phyloP scores from a whole-genome alignment of 2,888 invertebrate species.

The Drosophila prostipennis region DNA sequence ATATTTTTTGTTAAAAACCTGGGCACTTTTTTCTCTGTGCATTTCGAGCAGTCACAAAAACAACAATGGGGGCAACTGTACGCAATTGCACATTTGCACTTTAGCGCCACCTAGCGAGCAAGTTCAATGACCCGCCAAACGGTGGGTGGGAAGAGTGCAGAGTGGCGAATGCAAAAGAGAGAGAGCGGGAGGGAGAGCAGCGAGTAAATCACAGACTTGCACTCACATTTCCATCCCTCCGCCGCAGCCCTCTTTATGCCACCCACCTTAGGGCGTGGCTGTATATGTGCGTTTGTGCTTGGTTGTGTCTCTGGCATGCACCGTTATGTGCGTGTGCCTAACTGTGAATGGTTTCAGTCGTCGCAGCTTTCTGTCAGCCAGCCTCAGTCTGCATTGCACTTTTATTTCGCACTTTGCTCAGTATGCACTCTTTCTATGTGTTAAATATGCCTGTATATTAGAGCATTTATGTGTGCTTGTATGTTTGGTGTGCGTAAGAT shows the following conservation, averaged over 20 bases:
- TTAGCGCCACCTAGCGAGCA: slow-evolving; percentile 70
- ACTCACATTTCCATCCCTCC: slow-evolving; percentile 48
- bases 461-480: neutral
- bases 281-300: slow-evolving; percentile 8
- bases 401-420: slow-evolving; percentile 20
- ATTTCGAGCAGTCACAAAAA: slow-evolving; percentile 26
- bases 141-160: slow-evolving; percentile 16
- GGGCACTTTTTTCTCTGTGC: slow-evolving; percentile 23
- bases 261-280: slow-evolving; percentile 34
- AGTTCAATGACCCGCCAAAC: slow-evolving; percentile 71
- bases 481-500: slow-evolving; percentile 26
- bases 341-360: slow-evolving; percentile 69
- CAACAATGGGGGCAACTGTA: slow-evolving; percentile 49
- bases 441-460: neutral
- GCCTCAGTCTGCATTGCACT: slow-evolving; percentile 16
- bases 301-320: slow-evolving; percentile 27
- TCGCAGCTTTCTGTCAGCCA: slow-evolving; percentile 31
- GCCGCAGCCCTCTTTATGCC: slow-evolving; percentile 9
- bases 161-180: slow-evolving; percentile 13
- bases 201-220: slow-evolving; percentile 77
- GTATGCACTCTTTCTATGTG: neutral
- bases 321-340: slow-evolving; percentile 51
- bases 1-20: slow-evolving; percentile 4
- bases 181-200: slow-evolving; percentile 16
- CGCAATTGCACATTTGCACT: slow-evolving; percentile 71